A percentile compares a stretch with the other conserved stretches of the same genome.
These are phyloP conservation scores for Hippocampus zosterae DNA, from an alignment of 2,113 vertebrate genomes.

Conservation along the genomic window DNA sequence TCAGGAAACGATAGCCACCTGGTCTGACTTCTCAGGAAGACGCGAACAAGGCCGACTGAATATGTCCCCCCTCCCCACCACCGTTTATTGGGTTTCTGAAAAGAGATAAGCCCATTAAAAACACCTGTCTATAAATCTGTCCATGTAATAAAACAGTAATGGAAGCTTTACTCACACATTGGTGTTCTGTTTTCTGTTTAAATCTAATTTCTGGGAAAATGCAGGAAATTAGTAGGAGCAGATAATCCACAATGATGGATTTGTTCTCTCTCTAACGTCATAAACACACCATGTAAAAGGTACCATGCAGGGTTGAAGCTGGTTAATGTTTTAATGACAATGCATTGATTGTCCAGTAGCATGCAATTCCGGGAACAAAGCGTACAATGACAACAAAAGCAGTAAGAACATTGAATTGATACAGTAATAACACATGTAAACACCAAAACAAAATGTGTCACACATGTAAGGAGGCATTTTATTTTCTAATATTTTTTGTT, in stretches of 20 bases:
- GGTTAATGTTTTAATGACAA: slow-evolving; percentile 42
- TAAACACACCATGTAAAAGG: slow-evolving; percentile 37
- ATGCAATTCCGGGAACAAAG: slow-evolving; percentile 2
- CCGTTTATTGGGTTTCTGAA: slow-evolving; percentile 55
- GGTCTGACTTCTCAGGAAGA: slow-evolving; percentile 3
- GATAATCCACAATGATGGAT: slow-evolving; percentile 60
- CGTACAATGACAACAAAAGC: neutral
- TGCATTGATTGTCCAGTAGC: slow-evolving; percentile 10
- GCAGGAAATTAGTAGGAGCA: slow-evolving; percentile 34
- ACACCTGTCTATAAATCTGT: slow-evolving; percentile 66
- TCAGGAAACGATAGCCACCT: neutral
- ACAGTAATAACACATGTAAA: slow-evolving; percentile 8
- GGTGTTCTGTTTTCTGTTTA: slow-evolving; percentile 62
- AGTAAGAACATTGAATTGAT: slow-evolving; percentile 1
- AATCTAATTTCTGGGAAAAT: slow-evolving; percentile 50
- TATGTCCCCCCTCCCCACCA: slow-evolving; percentile 12
- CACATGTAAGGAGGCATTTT: neutral
- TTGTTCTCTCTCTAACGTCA: slow-evolving; percentile 31
- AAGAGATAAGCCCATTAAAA: slow-evolving; percentile 58
- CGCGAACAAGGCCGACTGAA: slow-evolving; percentile 36
- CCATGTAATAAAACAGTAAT: slow-evolving; percentile 56
- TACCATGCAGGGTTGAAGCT: slow-evolving; percentile 30
- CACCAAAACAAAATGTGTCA: neutral
- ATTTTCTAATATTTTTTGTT: slow-evolving; percentile 36
- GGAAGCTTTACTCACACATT: slow-evolving; percentile 57